These are phyloP conservation scores for Mycetomoellerius zeteki DNA, from an alignment of 1,140 invertebrate species.

Conservation along the genomic window DNA sequence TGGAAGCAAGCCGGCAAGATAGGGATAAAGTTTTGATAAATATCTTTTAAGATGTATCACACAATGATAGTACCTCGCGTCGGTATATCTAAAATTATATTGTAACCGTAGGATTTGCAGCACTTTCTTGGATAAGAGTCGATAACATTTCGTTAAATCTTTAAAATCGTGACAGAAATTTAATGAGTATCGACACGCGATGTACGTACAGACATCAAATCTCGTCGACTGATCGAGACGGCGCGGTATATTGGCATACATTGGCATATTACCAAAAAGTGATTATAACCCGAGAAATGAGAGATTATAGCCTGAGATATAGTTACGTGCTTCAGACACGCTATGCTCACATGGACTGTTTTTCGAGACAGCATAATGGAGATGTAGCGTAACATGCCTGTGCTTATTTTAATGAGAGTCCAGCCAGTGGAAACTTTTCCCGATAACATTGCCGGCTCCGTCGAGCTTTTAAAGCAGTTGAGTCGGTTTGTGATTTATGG, in stretches of 20 bases:
- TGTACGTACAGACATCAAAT: not conserved
- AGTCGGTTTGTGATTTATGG: slow-evolving; percentile 72
- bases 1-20: not conserved
- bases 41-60: slow-evolving; percentile 37
- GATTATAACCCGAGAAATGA: slow-evolving; percentile 30
- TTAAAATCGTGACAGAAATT: slow-evolving; percentile 20
- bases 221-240: slow-evolving; percentile 25
- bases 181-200: slow-evolving; percentile 34
- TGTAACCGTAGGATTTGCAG: not conserved
- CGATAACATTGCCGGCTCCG: slow-evolving; percentile 68
- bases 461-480: slow-evolving; percentile 74
- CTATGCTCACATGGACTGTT: slow-evolving; percentile 48
- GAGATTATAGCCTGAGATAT: slow-evolving; percentile 17
- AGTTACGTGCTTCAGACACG: slow-evolving; percentile 38
- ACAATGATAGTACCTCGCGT: not conserved
- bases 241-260: not conserved
- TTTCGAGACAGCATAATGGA: slow-evolving; percentile 63
- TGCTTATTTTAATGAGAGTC: slow-evolving; percentile 71
- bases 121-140: not conserved
- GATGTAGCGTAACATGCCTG: slow-evolving; percentile 56
- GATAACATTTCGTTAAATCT: slow-evolving; percentile 33
- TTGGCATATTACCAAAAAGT: slow-evolving; percentile 44
- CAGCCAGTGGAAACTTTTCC: slow-evolving; percentile 65
- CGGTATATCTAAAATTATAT: slow-evolving; percentile 8
- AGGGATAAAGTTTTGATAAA: slow-evolving; percentile 58